Conservation (phyloP, 2,113 vertebrate species). For the Chunga burmeisteri region DNA sequence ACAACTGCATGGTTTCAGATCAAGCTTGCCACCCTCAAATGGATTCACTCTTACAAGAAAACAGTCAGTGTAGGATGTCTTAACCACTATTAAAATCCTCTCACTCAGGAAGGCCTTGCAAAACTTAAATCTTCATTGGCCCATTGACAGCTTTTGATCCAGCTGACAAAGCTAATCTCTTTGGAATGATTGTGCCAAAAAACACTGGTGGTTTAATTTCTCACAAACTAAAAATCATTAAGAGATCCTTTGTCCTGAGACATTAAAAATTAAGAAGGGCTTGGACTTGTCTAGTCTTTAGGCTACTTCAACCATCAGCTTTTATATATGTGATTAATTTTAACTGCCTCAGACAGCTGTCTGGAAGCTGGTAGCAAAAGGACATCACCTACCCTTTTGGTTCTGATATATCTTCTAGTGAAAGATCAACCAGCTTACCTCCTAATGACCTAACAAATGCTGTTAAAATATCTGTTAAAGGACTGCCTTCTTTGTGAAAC, state of each 20-base stretch:
- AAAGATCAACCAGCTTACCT: background rate
- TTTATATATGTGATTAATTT: background rate
- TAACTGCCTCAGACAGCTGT: background rate
- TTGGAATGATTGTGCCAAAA: background rate
- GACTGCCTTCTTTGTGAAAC: background rate
- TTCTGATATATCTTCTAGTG: background rate
- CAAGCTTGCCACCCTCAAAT: background rate
- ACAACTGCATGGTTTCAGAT: background rate
- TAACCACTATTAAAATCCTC: background rate
- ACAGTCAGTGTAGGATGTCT: background rate
- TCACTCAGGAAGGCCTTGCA: background rate
- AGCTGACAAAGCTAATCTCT: background rate
- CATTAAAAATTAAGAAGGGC: background rate
- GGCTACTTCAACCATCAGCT: background rate
- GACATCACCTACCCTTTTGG: background rate
- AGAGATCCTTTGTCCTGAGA: background rate
- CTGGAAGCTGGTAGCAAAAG: background rate
- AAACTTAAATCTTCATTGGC: background rate
- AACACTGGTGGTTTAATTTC: background rate
- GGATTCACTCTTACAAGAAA: background rate
- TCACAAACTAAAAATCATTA: background rate
- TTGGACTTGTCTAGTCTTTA: background rate
- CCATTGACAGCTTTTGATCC: background rate
- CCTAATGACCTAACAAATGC: background rate
- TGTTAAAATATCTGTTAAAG: background rate